Conservation (phyloP, 1,140 invertebrate species). For the Bombus confusus region DNA sequence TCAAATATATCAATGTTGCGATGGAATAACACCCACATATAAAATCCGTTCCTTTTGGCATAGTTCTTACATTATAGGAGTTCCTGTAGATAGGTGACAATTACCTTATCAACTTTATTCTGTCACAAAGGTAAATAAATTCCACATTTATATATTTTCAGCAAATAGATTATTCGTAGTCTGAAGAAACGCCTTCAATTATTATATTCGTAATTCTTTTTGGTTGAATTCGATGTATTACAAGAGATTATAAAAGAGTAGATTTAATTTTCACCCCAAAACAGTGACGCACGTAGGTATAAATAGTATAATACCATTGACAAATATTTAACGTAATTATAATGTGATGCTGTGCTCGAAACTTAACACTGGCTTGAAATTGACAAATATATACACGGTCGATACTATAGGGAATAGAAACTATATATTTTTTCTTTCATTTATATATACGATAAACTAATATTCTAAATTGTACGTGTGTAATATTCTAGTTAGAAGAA, state of each 20-base stretch:
- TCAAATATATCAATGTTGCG: neutral
- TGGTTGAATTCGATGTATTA: neutral
- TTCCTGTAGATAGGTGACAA: neutral
- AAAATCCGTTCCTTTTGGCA: constrained; percentile 5
- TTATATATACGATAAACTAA: neutral
- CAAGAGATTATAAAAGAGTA: neutral
- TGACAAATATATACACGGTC: neutral
- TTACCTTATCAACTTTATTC: neutral
- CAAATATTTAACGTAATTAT: constrained; percentile 36
- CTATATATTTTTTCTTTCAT: neutral
- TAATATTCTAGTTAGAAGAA: constrained; percentile 1
- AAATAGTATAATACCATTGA: neutral
- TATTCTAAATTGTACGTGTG: neutral
- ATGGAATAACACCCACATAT: constrained; percentile 16
- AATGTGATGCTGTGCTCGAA: neutral
- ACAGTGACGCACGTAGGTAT: neutral
- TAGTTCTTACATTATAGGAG: neutral
- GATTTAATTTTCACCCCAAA: neutral
- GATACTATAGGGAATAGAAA: neutral
- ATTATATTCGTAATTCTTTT: neutral
- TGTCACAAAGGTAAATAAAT: neutral
- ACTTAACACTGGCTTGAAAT: constrained; percentile 29
- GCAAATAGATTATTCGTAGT: neutral
- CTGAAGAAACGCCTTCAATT: neutral
- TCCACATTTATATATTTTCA: neutral